Evolutionary conservation across 1,140 invertebrate species (phyloP), one percentile per base, ranked within the genome.

Genomic region (Drosophila dunni): DNA sequence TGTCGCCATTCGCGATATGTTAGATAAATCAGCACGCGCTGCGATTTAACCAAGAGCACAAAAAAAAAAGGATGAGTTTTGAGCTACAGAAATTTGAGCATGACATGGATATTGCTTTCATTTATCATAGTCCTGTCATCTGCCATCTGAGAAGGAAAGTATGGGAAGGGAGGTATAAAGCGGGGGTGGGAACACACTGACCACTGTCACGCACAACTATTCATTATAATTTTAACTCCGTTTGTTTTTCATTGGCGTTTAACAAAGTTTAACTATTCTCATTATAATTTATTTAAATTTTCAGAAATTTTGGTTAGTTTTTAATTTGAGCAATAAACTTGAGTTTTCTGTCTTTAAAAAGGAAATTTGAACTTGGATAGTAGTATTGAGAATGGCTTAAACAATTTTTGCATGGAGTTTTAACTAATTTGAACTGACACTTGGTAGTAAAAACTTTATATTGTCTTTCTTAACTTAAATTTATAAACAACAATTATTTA

Each of bases 11-110:
- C 50, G 17, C 45, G 64, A 80, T 58, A 69, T 63, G 48, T 58
- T 65, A 65, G 74, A 85, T 84, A 84, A 85, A 84, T 84, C 74
- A 78, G 78, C 57, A 69, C 62, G 61, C 64, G 54, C 77, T 50
- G 81, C 73, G 68, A 80, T 79, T 77, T 77, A 60, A 68, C 45
- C 38, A 57, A 57, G 36, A 17, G 24, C 7, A 20, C 17, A 20
- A 29, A 29, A 29, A 29, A 29, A 29, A 29, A 29, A 29, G 24
- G 11, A 40, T 13, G 36, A 57, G 34, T 50, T 48, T 36, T 17
- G 17, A 44, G 53, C 54, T 40, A 36, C 48, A 79, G 56, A 57
- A 64, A 56, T 15, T 48, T 33, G 45, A 57, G 48, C 63, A 69
- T 62, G 40, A 51, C 45, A 48, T 58, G 68, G 69, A 85, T 85